Conservation (phyloP, 2,797 vertebrate species). For the Karalla daura region DNA sequence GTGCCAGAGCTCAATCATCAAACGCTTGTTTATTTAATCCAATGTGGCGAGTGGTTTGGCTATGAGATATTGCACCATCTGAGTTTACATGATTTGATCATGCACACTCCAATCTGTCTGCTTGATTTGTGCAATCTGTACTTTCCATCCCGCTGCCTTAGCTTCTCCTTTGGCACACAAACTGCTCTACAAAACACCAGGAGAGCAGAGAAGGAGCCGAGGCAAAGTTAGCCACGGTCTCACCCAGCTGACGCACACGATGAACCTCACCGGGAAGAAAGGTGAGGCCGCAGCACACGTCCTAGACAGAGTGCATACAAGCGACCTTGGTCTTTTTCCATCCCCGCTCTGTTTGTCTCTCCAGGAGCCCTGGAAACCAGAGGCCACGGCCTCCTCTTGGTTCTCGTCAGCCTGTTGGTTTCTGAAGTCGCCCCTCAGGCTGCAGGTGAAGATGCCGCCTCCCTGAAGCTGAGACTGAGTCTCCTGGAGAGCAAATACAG, state of each 20-base stretch:
- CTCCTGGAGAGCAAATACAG: conserved; percentile 27
- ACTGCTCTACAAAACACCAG: conserved; percentile 40
- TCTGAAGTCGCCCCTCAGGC: conserved; percentile 13
- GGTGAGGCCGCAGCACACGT: conserved; percentile 22
- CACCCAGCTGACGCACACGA: background rate
- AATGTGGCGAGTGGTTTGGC: conserved; percentile 19
- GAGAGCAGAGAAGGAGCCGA: background rate
- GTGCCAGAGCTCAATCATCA: conserved; percentile 15
- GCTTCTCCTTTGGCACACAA: conserved; percentile 10
- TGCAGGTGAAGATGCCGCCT: conserved; percentile 1
- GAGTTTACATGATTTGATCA: conserved; percentile 27
- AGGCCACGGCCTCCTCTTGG: conserved; percentile 11
- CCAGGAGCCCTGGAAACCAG: conserved; percentile 23
- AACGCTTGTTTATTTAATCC: conserved; percentile 23
- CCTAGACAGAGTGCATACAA: background rate
- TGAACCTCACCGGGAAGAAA: conserved; percentile 22
- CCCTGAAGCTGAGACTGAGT: conserved; percentile 16
- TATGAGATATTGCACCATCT: conserved; percentile 33
- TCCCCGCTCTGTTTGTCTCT: conserved; percentile 6
- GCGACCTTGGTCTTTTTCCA: background rate
- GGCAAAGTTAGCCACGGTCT: background rate
- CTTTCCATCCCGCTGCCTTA: conserved; percentile 16
- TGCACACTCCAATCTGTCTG: conserved; percentile 11
- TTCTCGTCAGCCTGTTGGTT: conserved; percentile 34
- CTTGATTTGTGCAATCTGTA: conserved; percentile 49